Conservation (phyloP, 23 tunicate genomes). For the Halocynthia aurantium region DNA sequence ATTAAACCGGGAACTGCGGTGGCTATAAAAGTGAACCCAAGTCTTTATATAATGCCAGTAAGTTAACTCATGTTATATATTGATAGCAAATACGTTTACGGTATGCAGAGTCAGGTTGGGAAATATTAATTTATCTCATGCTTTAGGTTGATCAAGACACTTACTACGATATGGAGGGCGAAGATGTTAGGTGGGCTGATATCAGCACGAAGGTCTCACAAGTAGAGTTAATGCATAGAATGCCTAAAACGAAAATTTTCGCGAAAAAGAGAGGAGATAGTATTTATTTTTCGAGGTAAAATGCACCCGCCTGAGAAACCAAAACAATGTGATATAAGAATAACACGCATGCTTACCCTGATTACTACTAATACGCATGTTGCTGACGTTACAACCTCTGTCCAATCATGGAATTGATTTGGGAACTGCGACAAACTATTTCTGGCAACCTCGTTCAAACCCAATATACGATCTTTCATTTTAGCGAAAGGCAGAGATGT, state of each 20-base stretch:
- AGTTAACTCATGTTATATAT: background rate
- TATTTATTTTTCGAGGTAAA: conserved; percentile 38
- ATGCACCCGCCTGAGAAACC: background rate
- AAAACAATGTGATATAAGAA: too few species aligned
- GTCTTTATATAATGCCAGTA: conserved; percentile 37
- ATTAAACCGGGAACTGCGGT: conserved; percentile 63
- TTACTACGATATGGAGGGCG: conserved; percentile 44
- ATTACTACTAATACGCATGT: too few species aligned
- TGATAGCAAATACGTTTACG: background rate
- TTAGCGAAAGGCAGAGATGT: too few species aligned
- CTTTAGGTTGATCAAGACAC: conserved; percentile 49
- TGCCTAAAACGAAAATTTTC: conserved; percentile 36
- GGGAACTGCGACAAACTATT: too few species aligned
- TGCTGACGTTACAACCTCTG: too few species aligned
- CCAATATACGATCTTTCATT: too few species aligned
- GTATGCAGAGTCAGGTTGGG: background rate
- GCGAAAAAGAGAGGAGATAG: conserved; percentile 28
- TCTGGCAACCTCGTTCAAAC: too few species aligned
- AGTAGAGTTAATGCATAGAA: conserved; percentile 19
- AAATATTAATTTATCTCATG: background rate
- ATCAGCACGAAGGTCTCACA: conserved; percentile 32
- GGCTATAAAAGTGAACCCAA: conserved; percentile 26
- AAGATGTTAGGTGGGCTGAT: conserved; percentile 36
- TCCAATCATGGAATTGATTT: too few species aligned
- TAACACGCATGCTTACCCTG: too few species aligned